These are phyloP conservation scores for Palythoa grandis DNA, from an alignment of 92 coral and sea anemone genomes.

Conservation along the genomic window DNA sequence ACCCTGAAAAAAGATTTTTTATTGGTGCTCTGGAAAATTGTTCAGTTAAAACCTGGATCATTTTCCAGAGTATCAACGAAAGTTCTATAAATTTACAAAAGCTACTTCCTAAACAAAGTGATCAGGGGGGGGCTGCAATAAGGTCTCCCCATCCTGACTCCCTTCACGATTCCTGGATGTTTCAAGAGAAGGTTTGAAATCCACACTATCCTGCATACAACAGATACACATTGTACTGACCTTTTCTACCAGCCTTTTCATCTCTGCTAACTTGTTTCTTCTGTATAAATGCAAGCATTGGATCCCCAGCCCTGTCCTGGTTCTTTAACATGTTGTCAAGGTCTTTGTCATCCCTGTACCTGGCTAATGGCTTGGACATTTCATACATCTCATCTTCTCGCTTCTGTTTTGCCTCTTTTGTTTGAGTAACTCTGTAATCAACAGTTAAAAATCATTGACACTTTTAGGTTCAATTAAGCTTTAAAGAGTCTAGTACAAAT, in stretches of 20 bases:
- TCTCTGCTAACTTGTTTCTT: slow-evolving; percentile 73
- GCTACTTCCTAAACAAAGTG: too few species aligned
- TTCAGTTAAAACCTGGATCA: too few species aligned
- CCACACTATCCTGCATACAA: not conserved
- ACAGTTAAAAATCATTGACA: not conserved
- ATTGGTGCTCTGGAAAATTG: too few species aligned
- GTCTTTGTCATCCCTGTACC: slow-evolving; percentile 89
- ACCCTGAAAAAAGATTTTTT: too few species aligned
- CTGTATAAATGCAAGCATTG: slow-evolving; percentile 94
- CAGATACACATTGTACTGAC: slow-evolving; percentile 29
- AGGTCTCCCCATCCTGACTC: too few species aligned
- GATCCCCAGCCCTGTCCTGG: slow-evolving; percentile 87
- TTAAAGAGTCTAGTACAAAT: not conserved
- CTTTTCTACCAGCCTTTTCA: slow-evolving; percentile 81
- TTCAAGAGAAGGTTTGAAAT: too few species aligned
- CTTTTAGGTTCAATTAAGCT: not conserved
- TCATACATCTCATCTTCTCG: slow-evolving; percentile 85
- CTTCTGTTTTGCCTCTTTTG: slow-evolving; percentile 63
- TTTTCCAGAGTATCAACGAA: too few species aligned
- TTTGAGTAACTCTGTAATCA: slow-evolving; percentile 66
- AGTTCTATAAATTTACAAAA: too few species aligned
- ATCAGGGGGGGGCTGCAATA: too few species aligned
- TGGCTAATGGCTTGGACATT: slow-evolving; percentile 87
- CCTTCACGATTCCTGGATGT: too few species aligned
- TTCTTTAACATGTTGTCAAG: slow-evolving; percentile 84